These are phyloP conservation scores for Metellina segmentata DNA, from an alignment of 2,888 invertebrate species.

Conservation along the genomic window DNA sequence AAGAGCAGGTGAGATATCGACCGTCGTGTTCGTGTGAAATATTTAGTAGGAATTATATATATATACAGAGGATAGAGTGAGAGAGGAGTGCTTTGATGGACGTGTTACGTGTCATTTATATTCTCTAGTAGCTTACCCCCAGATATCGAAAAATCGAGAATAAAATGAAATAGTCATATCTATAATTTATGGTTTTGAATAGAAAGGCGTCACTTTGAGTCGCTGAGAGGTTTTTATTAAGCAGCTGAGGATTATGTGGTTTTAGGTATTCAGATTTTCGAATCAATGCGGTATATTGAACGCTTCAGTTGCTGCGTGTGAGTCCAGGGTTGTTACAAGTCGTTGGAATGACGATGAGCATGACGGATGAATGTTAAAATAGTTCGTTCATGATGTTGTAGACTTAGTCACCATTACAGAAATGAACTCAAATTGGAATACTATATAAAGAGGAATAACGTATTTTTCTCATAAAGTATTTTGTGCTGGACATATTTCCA, in stretches of 20 bases:
- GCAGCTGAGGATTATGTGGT: neutral
- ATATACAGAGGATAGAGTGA: too few relatives aligned
- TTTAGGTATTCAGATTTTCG: neutral
- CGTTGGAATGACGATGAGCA: too few relatives aligned
- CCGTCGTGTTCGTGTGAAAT: slow-evolving; percentile 11
- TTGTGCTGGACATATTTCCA: too few relatives aligned
- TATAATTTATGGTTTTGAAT: neutral
- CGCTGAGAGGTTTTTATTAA: neutral
- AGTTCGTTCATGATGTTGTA: too few relatives aligned
- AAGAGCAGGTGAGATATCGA: slow-evolving; percentile 26
- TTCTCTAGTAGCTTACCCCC: neutral
- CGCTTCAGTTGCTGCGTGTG: too few relatives aligned
- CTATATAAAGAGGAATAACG: too few relatives aligned
- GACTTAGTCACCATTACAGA: too few relatives aligned
- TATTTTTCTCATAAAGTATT: too few relatives aligned
- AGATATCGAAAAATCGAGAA: neutral
- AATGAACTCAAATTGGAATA: too few relatives aligned
- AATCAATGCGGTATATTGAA: too few relatives aligned
- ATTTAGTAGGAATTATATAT: slow-evolving; percentile 1
- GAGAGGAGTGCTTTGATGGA: neutral
- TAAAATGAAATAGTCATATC: neutral
- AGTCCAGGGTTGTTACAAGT: too few relatives aligned
- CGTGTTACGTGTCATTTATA: neutral
- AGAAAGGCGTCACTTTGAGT: neutral
- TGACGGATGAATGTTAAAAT: too few relatives aligned